Percentiles rank a stretch among this genome's conserved stretches.
These are phyloP conservation scores for Diplosoma virens DNA, from an alignment of 23 tunicate genomes.

Conservation along the genomic window DNA sequence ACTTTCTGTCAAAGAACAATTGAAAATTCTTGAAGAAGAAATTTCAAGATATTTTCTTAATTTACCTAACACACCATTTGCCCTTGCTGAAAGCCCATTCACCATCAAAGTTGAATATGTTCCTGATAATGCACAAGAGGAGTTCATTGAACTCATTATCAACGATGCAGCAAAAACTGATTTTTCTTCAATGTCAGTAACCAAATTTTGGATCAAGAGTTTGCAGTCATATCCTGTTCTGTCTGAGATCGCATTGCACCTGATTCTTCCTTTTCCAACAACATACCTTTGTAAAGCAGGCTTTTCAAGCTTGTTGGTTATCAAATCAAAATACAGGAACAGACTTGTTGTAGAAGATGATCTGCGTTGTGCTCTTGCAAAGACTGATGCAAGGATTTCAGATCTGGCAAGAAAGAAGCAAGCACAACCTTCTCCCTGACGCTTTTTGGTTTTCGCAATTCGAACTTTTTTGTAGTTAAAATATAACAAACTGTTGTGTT, in stretches of 20 bases:
- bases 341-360: constrained; percentile 16
- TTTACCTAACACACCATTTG: constrained; percentile 40
- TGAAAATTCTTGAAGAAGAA: constrained; percentile 38
- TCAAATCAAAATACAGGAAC: constrained; percentile 25
- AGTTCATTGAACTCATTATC: constrained; percentile 43
- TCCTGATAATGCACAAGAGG: constrained; percentile 44
- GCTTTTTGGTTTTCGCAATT: constrained; percentile 4
- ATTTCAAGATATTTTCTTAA: constrained; percentile 46
- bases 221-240: constrained; percentile 24
- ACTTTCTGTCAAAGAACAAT: no score
- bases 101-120: constrained; percentile 46
- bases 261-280: constrained; percentile 17
- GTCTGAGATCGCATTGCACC: constrained; percentile 30
- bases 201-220: constrained; percentile 33
- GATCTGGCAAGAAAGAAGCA: constrained; percentile 19
- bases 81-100: constrained; percentile 47
- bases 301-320: constrained; percentile 25
- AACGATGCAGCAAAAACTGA: constrained; percentile 34
- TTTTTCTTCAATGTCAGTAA: constrained; percentile 23
- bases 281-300: constrained; percentile 33
- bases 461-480: constrained; percentile 20
- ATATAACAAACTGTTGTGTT: constrained; percentile 11
- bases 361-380: constrained; percentile 20
- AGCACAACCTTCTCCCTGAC: constrained; percentile 3
- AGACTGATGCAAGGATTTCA: constrained; percentile 15